Evolutionary conservation across 2,113 vertebrate genomes (phyloP).

Genomic region (Chloropsis hardwickii): DNA sequence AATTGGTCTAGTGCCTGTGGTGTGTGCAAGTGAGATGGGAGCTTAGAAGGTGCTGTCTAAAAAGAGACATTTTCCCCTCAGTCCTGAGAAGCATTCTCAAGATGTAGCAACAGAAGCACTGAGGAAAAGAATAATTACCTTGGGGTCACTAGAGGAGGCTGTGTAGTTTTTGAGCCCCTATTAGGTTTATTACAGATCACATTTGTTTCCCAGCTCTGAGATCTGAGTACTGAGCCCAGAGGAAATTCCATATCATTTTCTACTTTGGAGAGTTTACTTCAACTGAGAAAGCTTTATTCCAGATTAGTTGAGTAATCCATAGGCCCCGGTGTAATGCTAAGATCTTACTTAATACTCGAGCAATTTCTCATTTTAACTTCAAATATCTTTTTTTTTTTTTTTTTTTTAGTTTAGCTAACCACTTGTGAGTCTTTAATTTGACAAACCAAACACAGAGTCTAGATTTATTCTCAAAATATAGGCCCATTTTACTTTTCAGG

Average conservation of each 20-base stretch:
- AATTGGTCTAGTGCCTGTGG: background rate
- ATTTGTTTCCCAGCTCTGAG: conserved; percentile 29
- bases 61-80: background rate
- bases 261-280: conserved; percentile 38
- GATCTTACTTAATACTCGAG: background rate
- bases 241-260: conserved; percentile 38
- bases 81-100: background rate
- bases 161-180: background rate
- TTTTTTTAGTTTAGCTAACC: background rate
- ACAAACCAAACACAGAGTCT: background rate
- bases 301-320: background rate
- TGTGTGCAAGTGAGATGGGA: background rate
- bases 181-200: background rate
- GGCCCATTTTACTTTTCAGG: background rate
- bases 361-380: background rate
- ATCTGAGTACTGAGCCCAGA: background rate
- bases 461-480: background rate
- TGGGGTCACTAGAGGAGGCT: background rate
- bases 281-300: conserved; percentile 34
- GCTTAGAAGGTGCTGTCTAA: background rate
- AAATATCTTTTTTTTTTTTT: background rate
- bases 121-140: background rate
- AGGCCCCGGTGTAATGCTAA: background rate
- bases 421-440: background rate
- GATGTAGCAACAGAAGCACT: background rate